phyloP scores from a whole-genome alignment of 2,113 vertebrate species.

The Acanthochromis polyacanthus region DNA sequence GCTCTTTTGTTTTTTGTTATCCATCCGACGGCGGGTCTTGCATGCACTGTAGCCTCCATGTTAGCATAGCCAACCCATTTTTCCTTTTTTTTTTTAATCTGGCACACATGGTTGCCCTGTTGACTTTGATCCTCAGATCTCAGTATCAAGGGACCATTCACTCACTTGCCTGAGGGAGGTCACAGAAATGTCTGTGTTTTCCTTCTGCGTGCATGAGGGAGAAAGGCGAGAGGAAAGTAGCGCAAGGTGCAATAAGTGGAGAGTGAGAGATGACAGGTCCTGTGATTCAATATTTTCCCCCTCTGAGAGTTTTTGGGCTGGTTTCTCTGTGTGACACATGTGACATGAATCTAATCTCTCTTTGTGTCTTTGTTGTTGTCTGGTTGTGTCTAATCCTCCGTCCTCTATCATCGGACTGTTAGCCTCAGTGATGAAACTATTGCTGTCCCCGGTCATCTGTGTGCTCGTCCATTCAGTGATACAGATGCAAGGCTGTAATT shows the following conservation, averaged over 20 bases:
- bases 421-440: slow-evolving; percentile 48
- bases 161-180: slow-evolving; percentile 65
- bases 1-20: slow-evolving; percentile 45
- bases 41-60: slow-evolving; percentile 29
- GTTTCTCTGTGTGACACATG: slow-evolving; percentile 53
- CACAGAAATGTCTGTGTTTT: slow-evolving; percentile 79
- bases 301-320: slow-evolving; percentile 58
- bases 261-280: slow-evolving; percentile 70
- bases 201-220: slow-evolving; percentile 49
- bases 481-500: slow-evolving; percentile 63
- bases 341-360: slow-evolving; percentile 67
- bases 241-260: slow-evolving; percentile 62
- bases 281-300: slow-evolving; percentile 67
- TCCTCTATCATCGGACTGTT: slow-evolving; percentile 46
- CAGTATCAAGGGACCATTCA: slow-evolving; percentile 74
- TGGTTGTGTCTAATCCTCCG: slow-evolving; percentile 44
- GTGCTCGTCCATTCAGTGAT: slow-evolving; percentile 55
- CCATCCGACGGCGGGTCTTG: slow-evolving; percentile 27
- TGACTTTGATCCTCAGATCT: slow-evolving; percentile 80
- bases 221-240: slow-evolving; percentile 37
- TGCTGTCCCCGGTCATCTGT: slow-evolving; percentile 63
- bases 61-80: slow-evolving; percentile 33
- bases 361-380: slow-evolving; percentile 55
- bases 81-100: slow-evolving; percentile 46
- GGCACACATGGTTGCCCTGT: slow-evolving; percentile 68